These are phyloP conservation scores for Drosophila siamana DNA, from an alignment of 2,888 invertebrate species.

Conservation along the genomic window DNA sequence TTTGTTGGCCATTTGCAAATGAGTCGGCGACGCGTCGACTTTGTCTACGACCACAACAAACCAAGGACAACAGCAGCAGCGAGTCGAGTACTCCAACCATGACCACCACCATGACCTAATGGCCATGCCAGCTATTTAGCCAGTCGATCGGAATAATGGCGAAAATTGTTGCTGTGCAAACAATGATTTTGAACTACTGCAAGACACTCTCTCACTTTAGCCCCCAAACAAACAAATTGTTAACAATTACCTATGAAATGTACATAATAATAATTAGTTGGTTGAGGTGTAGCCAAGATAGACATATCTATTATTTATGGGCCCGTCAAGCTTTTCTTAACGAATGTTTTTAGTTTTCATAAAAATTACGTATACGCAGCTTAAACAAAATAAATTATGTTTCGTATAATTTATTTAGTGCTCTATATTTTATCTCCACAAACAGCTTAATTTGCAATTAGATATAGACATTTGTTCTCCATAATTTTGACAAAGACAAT, in stretches of 20 bases:
- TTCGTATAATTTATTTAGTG: too few relatives aligned
- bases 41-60: slow-evolving; percentile 3
- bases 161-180: neutral
- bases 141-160: slow-evolving; percentile 37
- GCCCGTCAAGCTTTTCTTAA: neutral
- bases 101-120: slow-evolving; percentile 25
- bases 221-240: neutral
- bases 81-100: neutral
- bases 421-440: too few relatives aligned
- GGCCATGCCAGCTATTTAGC: slow-evolving; percentile 34
- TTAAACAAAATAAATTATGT: too few relatives aligned
- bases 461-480: too few relatives aligned
- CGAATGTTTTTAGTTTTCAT: too few relatives aligned
- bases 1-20: slow-evolving; percentile 73
- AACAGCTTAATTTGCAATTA: too few relatives aligned
- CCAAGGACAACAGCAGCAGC: too few relatives aligned
- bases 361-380: too few relatives aligned
- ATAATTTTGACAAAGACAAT: too few relatives aligned
- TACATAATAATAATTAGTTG: neutral
- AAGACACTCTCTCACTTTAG: slow-evolving; percentile 17
- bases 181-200: slow-evolving; percentile 8
- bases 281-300: neutral
- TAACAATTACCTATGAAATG: neutral
- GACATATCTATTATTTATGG: neutral
- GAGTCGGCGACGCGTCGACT: slow-evolving; percentile 41